These are phyloP conservation scores for Orthonychiurus folsomi DNA, from an alignment of 2,888 invertebrate genomes.

Conservation along the genomic window DNA sequence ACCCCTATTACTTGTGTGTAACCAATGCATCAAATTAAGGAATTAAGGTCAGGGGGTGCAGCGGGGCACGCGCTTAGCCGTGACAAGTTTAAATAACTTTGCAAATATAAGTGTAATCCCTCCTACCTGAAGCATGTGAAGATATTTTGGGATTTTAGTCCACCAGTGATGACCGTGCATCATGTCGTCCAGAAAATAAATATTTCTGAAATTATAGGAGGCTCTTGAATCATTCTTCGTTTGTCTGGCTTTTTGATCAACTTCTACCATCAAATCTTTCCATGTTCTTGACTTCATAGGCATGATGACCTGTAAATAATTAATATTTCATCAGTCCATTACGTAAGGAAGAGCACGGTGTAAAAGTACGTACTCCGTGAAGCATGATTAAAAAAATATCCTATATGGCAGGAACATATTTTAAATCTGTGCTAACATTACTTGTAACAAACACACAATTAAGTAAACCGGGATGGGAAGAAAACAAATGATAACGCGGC, in stretches of 20 bases:
- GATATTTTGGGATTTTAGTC: conserved; percentile 69
- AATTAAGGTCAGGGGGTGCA: no score
- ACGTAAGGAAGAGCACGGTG: conserved; percentile 3
- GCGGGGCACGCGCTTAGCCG: no score
- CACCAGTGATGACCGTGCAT: conserved; percentile 71
- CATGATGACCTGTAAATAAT: conserved; percentile 61
- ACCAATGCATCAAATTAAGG: no score
- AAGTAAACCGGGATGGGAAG: no score
- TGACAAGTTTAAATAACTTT: no score
- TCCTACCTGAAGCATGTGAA: conserved; percentile 66
- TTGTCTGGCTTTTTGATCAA: conserved; percentile 59
- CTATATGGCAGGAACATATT: background rate
- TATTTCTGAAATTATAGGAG: conserved; percentile 79
- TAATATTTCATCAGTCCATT: no score
- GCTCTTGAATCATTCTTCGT: conserved; percentile 60
- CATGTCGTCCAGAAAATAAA: conserved; percentile 84
- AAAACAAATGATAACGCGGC: no score
- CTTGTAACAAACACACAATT: no score
- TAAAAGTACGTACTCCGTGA: no score
- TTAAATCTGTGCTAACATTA: no score
- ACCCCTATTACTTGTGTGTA: no score
- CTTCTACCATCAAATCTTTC: conserved; percentile 66
- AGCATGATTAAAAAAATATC: background rate
- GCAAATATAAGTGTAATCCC: conserved; percentile 17
- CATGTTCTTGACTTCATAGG: conserved; percentile 65